phyloP scores from a whole-genome alignment of 2,888 invertebrate genomes.

The Tupiocoris notatus region DNA sequence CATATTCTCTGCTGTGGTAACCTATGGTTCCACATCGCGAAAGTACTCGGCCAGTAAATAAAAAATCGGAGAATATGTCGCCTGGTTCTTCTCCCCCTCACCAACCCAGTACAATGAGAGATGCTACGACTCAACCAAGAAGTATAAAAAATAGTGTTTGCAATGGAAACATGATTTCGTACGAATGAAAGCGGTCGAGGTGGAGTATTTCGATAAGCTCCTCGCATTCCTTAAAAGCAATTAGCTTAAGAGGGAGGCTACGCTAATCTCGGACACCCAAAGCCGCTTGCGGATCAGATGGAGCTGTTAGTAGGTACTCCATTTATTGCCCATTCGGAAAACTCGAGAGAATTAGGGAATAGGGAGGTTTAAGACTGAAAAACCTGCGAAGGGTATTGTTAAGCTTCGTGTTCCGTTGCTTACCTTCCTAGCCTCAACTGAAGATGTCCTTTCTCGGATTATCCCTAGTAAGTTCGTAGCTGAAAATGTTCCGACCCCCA shows the following conservation, averaged over 20 bases:
- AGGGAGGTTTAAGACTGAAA: background rate
- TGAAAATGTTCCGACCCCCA: too few relatives aligned
- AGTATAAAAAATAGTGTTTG: too few relatives aligned
- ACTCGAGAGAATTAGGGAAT: slow-evolving; percentile 4
- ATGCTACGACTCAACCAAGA: too few relatives aligned
- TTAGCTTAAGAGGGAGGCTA: slow-evolving; percentile 28
- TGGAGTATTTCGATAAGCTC: background rate
- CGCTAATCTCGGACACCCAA: slow-evolving; percentile 31
- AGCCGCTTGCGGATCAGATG: slow-evolving; percentile 34
- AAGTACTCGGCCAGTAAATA: too few relatives aligned
- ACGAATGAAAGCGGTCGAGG: background rate
- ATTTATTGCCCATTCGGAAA: slow-evolving; percentile 39
- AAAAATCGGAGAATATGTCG: too few relatives aligned
- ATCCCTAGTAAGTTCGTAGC: too few relatives aligned
- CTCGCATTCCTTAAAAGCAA: slow-evolving; percentile 35
- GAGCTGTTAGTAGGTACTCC: slow-evolving; percentile 33
- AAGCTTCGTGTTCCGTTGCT: background rate
- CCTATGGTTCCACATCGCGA: too few relatives aligned
- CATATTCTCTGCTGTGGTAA: too few relatives aligned
- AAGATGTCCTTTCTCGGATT: too few relatives aligned
- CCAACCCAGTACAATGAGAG: too few relatives aligned
- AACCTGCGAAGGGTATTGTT: background rate
- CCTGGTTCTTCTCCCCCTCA: too few relatives aligned
- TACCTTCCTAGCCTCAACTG: too few relatives aligned
- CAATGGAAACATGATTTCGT: background rate